Evolutionary conservation across 1,140 invertebrate genomes (phyloP), one percentile per base, ranked within the genome.

Genomic region (Bombus superbus): DNA sequence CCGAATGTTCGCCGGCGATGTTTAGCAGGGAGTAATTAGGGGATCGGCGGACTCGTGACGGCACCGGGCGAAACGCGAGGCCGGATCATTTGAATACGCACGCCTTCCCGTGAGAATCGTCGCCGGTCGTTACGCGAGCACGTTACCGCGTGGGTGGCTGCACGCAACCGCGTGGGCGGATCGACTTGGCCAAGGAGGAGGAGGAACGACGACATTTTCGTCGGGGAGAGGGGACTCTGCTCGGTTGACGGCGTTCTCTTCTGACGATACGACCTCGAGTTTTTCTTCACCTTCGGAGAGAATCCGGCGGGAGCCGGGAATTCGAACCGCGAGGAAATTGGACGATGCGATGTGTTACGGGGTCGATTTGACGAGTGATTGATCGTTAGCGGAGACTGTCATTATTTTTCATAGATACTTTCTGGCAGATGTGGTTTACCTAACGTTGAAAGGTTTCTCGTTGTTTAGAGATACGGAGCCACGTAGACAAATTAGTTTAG

Each of bases 51-150:
- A 35, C n/a, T 42, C 22, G 59, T 53, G 72, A 76, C 75, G 38
- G 47, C 47, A 38, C 35, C 18, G 35, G 8, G 8, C 64, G 18
- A 32, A 13, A 22, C 79, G 68, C 22, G 53, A 53, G 76, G 8
- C 15, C 44, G 68, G 77, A 86, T 86, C 76, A 89, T 89, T 89
- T 71, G 80, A 86, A 86, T 78, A 82, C 74, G 84, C 81, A 80
- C 89, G 83, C 72, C 68, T 83, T 83, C 85, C 82, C 89, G 88
- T 90, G 89, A 87, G 89, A 89, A 91, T 91, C 81, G 81, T 89
- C 82, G 82, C 28, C 53, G 83, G 68, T 85, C 88, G 57, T 85
- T 86, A 85, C 84, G 84, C 79, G 78, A 71, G 74, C 81, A 53
- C 80, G 83, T 73, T 71, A 40, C 69, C 80, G 90, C 89, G 89